Conservation (phyloP, 2,113 vertebrate species). For the Synodontis membranacea region DNA sequence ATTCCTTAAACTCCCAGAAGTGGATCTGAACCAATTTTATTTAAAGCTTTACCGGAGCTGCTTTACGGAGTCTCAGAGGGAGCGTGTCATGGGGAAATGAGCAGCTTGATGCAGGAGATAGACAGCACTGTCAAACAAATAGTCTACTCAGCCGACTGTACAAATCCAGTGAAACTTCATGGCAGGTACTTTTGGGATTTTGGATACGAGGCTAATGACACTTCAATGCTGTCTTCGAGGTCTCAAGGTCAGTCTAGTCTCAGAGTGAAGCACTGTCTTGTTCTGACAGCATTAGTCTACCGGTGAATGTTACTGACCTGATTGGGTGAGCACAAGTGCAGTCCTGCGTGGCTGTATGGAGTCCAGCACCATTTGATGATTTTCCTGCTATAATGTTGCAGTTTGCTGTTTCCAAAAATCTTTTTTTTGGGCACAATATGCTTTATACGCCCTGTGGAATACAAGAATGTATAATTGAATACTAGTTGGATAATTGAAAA, state of each 20-base stretch:
- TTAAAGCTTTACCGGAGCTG: conserved; percentile 18
- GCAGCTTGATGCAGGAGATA: conserved; percentile 9
- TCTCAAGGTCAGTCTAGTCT: conserved; percentile 8
- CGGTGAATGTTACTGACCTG: background rate
- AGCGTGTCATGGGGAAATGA: conserved; percentile 31
- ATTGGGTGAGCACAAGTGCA: background rate
- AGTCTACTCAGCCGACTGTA: background rate
- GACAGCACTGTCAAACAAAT: conserved; percentile 30
- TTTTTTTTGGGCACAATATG: background rate
- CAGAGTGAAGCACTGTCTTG: conserved; percentile 10
- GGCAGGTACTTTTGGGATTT: conserved; percentile 52
- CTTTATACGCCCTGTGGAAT: background rate
- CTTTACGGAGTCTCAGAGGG: conserved; percentile 2
- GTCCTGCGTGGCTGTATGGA: background rate
- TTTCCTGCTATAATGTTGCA: background rate
- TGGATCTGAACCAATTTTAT: conserved; percentile 36
- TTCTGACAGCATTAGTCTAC: conserved; percentile 30
- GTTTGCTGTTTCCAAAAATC: background rate
- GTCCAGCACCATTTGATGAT: background rate
- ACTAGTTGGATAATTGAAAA: background rate
- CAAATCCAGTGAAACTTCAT: conserved; percentile 41
- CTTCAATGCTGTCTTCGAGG: conserved; percentile 43
- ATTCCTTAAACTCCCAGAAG: conserved; percentile 20
- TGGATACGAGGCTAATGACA: conserved; percentile 37
- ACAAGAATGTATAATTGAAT: too few species aligned